Conservation (phyloP, 1,140 invertebrate genomes). For the Cheumatopsyche charites region DNA sequence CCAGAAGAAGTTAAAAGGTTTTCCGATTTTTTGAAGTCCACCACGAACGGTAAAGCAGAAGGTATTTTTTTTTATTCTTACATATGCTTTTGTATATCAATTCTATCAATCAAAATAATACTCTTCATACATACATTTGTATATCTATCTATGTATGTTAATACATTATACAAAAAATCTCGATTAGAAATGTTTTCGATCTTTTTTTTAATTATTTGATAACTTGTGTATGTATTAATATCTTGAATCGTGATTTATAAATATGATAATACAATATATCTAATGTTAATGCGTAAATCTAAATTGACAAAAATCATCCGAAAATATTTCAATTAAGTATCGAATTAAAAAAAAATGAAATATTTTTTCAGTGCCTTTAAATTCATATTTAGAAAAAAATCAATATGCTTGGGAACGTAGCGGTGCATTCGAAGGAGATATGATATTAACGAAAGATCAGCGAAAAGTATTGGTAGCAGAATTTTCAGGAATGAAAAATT, state of each 20-base stretch:
- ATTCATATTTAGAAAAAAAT: conserved; percentile 18
- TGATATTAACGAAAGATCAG: conserved; percentile 57
- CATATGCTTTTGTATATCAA: too few relatives aligned
- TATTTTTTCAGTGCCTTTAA: conserved; percentile 24
- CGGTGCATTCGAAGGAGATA: conserved; percentile 60
- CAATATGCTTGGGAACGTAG: conserved; percentile 59
- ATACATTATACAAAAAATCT: too few relatives aligned
- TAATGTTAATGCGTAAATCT: too few relatives aligned
- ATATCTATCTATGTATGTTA: too few relatives aligned
- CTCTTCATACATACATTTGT: too few relatives aligned
- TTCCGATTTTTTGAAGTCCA: not conserved
- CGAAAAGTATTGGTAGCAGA: conserved; percentile 55
- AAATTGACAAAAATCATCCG: too few relatives aligned
- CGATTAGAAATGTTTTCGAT: too few relatives aligned
- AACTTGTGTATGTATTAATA: too few relatives aligned
- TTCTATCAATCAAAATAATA: too few relatives aligned
- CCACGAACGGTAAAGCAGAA: conserved; percentile 10
- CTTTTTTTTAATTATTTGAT: too few relatives aligned
- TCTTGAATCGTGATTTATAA: too few relatives aligned
- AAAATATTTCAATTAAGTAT: not conserved
- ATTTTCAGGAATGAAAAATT: conserved; percentile 62
- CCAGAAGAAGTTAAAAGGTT: conserved; percentile 23
- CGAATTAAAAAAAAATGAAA: not conserved
- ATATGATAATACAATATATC: too few relatives aligned
- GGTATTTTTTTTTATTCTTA: not conserved